Evolutionary conservation across 2,797 vertebrate genomes (phyloP), one percentile per base, ranked within the genome.

Genomic region (Melanotaenia boesemani): DNA sequence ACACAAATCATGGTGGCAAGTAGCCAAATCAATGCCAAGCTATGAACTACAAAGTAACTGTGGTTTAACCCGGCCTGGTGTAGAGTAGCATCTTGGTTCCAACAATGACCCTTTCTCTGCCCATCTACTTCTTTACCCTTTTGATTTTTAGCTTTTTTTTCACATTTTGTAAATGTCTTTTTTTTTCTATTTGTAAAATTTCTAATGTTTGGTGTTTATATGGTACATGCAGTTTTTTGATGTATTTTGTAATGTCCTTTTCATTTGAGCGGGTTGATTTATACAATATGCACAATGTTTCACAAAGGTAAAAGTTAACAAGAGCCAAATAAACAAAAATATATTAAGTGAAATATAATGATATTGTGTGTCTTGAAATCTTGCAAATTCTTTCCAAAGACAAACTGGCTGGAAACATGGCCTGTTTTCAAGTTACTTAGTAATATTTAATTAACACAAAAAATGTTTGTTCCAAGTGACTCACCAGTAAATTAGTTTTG

Each of bases 201-300:
- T 88, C 13, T 82, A 81, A 76, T 80, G 37, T 46, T 84, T 70
- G 59, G 24, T 82, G 70, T 72, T 85, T 88, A 70, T 78, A 76
- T 39, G 60, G 76, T 74, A 74, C 13, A 39, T 81, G 67, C 57
- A 28, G 67, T 83, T 74, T 80, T 52, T 80, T 74, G 15, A 69
- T 80, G 62, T 84, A 72, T 89, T 90, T 91, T 92, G 70, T 85
- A 86, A 74, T 70, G 73, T 86, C 12, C 48, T 79, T 82, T 83
- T 84, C 22, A 86, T 88, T 86, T 91, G 74, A 77, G 60, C 72
- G 57, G 68, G 12, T 87, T 86, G 68, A 85, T 88, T 88, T 85
- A 41, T 83, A 84, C 58, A 73, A 80, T 84, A 71, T 82, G 78
- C 89, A 90, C 80, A 85, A 70, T 89, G 80, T 88, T 89, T 83